Conservation (phyloP, 2,113 vertebrate genomes). For the Plotosus lineatus region DNA sequence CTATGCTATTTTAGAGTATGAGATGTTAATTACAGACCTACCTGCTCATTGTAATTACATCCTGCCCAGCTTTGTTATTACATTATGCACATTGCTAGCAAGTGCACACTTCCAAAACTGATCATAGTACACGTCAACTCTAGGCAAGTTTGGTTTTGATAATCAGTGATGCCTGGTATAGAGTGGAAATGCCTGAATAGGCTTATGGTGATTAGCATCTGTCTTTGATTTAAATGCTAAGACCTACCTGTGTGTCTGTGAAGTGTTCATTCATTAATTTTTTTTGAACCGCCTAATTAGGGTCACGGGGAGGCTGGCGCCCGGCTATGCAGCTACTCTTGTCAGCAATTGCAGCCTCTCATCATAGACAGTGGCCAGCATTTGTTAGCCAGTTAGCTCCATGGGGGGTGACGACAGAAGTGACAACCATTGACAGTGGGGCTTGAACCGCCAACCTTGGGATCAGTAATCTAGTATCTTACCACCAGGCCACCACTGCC, state of each 20-base stretch:
- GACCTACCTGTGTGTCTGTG: too few relatives aligned
- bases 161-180: neutral
- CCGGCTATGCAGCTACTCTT: too few relatives aligned
- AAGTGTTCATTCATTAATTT: neutral
- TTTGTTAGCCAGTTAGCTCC: too few relatives aligned
- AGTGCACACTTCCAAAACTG: neutral
- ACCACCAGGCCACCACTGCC: too few relatives aligned
- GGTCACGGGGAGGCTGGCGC: too few relatives aligned
- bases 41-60: constrained; percentile 17
- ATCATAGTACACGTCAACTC: constrained; percentile 8
- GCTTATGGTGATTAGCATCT: neutral
- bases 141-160: neutral
- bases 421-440: too few relatives aligned
- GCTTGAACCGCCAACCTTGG: too few relatives aligned
- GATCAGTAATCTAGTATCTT: too few relatives aligned
- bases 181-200: neutral
- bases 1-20: constrained; percentile 28
- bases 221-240: neutral
- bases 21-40: constrained; percentile 39
- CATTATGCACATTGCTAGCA: neutral
- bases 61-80: neutral
- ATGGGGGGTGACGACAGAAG: too few relatives aligned
- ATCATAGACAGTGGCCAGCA: too few relatives aligned
- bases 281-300: too few relatives aligned
- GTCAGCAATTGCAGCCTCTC: too few relatives aligned